Percentiles rank a stretch among this genome's conserved stretches.
Evolutionary conservation across 2,113 vertebrate genomes (phyloP).

Genomic region (Rhinoderma darwinii): DNA sequence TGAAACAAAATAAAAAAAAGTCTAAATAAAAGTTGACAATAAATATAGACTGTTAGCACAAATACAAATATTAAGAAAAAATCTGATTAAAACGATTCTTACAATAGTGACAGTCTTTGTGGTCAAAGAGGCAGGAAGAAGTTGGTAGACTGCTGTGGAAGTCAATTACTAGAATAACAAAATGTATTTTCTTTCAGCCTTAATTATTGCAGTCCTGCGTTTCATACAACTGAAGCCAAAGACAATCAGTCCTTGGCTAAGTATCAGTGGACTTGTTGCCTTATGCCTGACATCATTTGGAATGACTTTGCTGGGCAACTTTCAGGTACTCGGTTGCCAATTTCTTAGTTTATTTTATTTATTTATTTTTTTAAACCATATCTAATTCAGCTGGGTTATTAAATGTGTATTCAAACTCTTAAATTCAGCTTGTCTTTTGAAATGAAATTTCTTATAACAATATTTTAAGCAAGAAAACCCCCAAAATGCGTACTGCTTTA

Average conservation of each 20-base stretch:
- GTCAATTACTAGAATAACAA: neutral
- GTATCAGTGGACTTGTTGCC: slow-evolving; percentile 75
- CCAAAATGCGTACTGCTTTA: neutral
- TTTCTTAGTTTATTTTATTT: neutral
- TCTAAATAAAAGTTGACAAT: too few species aligned
- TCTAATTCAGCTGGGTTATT: neutral
- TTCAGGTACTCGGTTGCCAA: slow-evolving; percentile 78
- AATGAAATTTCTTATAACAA: neutral
- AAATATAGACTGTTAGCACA: too few species aligned
- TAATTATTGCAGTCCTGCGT: slow-evolving; percentile 83
- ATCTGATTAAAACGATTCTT: neutral
- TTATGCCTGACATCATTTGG: slow-evolving; percentile 84
- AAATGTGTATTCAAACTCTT: neutral
- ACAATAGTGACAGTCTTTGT: neutral
- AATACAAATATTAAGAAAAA: too few species aligned
- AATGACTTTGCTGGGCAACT: slow-evolving; percentile 92
- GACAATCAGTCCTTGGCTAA: slow-evolving; percentile 82
- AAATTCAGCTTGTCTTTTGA: neutral
- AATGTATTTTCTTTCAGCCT: slow-evolving; percentile 72
- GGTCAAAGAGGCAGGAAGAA: neutral
- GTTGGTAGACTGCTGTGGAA: neutral
- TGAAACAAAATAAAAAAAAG: too few species aligned
- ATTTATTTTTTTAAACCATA: neutral
- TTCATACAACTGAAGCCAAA: slow-evolving; percentile 88
- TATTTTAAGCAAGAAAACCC: neutral